phyloP scores from a whole-genome alignment of 2,888 invertebrate genomes.

The Andricus curvator region DNA sequence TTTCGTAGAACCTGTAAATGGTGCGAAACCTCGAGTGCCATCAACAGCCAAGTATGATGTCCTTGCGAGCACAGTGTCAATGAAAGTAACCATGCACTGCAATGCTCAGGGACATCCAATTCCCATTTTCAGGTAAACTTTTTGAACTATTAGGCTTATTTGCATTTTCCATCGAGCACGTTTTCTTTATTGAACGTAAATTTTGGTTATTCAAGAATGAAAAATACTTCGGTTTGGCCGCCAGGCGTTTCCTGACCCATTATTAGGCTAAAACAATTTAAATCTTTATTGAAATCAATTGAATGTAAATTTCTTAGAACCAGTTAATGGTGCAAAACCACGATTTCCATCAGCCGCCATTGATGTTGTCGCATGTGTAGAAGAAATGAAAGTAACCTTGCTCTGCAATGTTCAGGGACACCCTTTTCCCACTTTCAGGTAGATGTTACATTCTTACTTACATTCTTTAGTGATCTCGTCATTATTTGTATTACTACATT shows the following conservation, averaged over 20 bases:
- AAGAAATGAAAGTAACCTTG: slow-evolving; percentile 80
- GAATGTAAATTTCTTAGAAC: slow-evolving; percentile 77
- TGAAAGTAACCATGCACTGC: slow-evolving; percentile 83
- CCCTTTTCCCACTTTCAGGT: slow-evolving; percentile 86
- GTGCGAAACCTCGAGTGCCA: slow-evolving; percentile 81
- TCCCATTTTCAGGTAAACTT: slow-evolving; percentile 84
- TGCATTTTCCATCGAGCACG: not conserved
- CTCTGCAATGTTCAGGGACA: slow-evolving; percentile 85
- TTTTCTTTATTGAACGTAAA: not conserved
- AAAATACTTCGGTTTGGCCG: not conserved
- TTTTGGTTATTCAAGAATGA: not conserved
- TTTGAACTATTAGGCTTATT: not conserved
- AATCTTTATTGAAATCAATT: not conserved
- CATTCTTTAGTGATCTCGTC: not conserved
- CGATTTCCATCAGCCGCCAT: slow-evolving; percentile 82
- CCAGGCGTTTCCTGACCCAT: not conserved
- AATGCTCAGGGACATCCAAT: slow-evolving; percentile 86
- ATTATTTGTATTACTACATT: not conserved
- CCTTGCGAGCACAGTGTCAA: slow-evolving; percentile 78
- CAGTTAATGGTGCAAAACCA: slow-evolving; percentile 82
- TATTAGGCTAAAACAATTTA: not conserved
- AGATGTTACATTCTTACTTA: slow-evolving; percentile 68
- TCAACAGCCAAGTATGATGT: slow-evolving; percentile 82
- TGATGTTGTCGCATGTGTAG: slow-evolving; percentile 79
- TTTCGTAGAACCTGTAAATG: slow-evolving; percentile 81